A percentile compares a stretch with the other conserved stretches of the same genome.
These are phyloP conservation scores for Caenorhabditis becei DNA, from an alignment of 2,888 invertebrate species.

Conservation along the genomic window DNA sequence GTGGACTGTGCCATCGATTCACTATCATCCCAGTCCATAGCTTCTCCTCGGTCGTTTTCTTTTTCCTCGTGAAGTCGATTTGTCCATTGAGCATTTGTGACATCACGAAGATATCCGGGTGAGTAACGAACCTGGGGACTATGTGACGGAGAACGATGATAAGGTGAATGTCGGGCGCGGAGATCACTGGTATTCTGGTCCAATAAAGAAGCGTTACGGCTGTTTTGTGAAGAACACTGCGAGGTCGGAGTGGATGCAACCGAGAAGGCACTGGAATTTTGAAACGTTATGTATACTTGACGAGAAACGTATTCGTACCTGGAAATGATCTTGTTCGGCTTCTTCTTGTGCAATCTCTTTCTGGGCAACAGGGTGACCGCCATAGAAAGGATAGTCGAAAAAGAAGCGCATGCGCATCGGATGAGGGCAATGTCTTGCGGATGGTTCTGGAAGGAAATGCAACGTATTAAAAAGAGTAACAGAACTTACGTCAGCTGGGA, in stretches of 20 bases:
- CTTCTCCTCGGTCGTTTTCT: constrained; percentile 22
- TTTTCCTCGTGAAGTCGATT: constrained; percentile 6
- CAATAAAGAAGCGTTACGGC: constrained; percentile 41
- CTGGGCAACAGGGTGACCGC: constrained; percentile 63
- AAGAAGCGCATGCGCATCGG: constrained; percentile 62
- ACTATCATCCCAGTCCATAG: constrained; percentile 72
- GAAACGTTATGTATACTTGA: background rate
- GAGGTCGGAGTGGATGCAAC: constrained; percentile 74
- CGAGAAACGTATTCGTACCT: constrained; percentile 35
- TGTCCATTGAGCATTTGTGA: constrained; percentile 16
- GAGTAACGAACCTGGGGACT: background rate
- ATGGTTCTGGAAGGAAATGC: constrained; percentile 12
- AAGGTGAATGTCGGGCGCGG: constrained; percentile 6
- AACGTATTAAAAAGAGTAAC: background rate
- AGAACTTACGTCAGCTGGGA: constrained; percentile 13
- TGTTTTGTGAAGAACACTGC: constrained; percentile 69
- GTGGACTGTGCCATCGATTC: constrained; percentile 30
- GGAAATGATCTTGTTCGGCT: constrained; percentile 61
- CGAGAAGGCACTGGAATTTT: constrained; percentile 72
- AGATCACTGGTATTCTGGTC: constrained; percentile 3
- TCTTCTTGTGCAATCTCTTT: constrained; percentile 62
- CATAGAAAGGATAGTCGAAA: constrained; percentile 53
- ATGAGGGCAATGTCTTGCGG: constrained; percentile 55
- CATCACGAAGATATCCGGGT: constrained; percentile 9
- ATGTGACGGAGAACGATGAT: background rate